Evolutionary conservation across 2,888 invertebrate species (phyloP).

Genomic region (Branchipolynoe longqiensis): DNA sequence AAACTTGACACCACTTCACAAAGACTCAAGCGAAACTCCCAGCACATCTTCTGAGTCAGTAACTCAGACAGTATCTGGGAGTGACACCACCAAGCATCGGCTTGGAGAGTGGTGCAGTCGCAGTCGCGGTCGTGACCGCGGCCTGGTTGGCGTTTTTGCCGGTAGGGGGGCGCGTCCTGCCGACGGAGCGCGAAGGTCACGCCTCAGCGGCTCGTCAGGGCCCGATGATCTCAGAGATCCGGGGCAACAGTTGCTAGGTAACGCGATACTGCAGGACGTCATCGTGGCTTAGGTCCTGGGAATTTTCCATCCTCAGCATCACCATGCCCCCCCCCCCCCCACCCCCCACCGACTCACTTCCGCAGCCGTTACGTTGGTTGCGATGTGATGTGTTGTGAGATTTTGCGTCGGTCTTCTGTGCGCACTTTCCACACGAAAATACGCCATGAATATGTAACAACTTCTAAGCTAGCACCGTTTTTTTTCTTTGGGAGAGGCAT

Average conservation of each 20-base stretch:
- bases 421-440: too few species aligned
- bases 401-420: too few species aligned
- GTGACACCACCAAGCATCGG: neutral
- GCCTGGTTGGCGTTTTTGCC: neutral
- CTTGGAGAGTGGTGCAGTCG: neutral
- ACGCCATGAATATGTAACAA: too few species aligned
- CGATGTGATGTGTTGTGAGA: too few species aligned
- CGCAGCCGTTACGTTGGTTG: too few species aligned
- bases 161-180: constrained; percentile 3
- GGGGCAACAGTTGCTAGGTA: constrained; percentile 44
- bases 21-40: neutral
- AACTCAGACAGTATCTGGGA: too few species aligned
- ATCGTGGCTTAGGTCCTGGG: neutral
- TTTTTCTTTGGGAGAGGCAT: too few species aligned
- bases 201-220: constrained; percentile 30
- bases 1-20: neutral
- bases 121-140: neutral
- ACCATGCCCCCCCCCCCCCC: too few species aligned
- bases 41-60: neutral
- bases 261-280: constrained; percentile 15
- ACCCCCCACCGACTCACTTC: too few species aligned
- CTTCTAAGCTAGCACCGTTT: too few species aligned
- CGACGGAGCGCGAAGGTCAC: constrained; percentile 14
- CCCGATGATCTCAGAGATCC: neutral
- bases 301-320: neutral